phyloP scores from a whole-genome alignment of 2,113 vertebrate genomes.

The Halcyon senegalensis region DNA sequence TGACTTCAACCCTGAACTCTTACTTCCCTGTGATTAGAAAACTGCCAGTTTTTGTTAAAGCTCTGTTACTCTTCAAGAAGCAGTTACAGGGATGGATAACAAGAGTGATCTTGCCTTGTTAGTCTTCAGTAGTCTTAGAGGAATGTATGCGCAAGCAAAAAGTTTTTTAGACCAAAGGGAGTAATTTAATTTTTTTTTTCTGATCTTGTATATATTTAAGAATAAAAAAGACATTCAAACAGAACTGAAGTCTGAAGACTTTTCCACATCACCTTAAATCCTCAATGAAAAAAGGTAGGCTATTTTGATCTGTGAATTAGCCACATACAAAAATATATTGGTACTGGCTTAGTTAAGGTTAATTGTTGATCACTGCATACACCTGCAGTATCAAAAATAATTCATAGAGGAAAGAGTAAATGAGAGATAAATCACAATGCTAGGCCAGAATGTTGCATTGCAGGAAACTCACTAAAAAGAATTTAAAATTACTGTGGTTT shows the following conservation, averaged over 20 bases:
- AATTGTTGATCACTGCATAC: not conserved
- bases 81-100: not conserved
- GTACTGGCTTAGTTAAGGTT: not conserved
- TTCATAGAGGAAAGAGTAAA: not conserved
- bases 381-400: not conserved
- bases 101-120: not conserved
- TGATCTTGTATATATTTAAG: not conserved
- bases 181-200: not conserved
- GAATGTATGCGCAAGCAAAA: rapidly evolving
- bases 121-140: not conserved
- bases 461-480: not conserved
- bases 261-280: not conserved
- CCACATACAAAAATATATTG: not conserved
- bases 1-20: not conserved
- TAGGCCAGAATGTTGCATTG: not conserved
- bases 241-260: not conserved
- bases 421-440: not conserved
- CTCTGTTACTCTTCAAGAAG: not conserved
- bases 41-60: not conserved
- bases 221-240: not conserved
- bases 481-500: not conserved
- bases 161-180: not conserved
- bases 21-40: not conserved
- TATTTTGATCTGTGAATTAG: not conserved
- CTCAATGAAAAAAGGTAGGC: not conserved